Conservation (phyloP, 2,888 invertebrate species). For the Pseudeuparius sepicola region DNA sequence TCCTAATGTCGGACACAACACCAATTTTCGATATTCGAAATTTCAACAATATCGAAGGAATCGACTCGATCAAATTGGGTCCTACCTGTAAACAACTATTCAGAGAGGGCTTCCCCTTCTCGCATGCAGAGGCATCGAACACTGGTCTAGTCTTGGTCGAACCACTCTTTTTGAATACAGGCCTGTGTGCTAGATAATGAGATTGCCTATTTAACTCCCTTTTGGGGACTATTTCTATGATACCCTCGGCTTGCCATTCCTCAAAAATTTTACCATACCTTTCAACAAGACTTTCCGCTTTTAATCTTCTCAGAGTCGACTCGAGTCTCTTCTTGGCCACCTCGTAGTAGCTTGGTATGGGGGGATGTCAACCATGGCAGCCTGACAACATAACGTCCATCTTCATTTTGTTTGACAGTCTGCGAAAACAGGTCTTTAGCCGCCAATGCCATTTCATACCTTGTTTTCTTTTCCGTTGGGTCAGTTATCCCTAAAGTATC, state of each 20-base stretch:
- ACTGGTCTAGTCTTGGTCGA: slow-evolving; percentile 24
- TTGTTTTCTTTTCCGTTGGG: slow-evolving; percentile 22
- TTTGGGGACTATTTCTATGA: slow-evolving; percentile 15
- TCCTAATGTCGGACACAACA: slow-evolving; percentile 20
- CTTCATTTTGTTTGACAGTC: slow-evolving; percentile 13
- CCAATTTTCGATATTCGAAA: slow-evolving; percentile 20
- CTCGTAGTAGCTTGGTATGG: slow-evolving; percentile 14
- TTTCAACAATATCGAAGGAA: slow-evolving; percentile 16
- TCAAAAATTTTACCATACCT: slow-evolving; percentile 15
- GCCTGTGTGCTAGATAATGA: slow-evolving; percentile 13
- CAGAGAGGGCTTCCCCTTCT: slow-evolving; percentile 22
- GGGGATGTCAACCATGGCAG: slow-evolving; percentile 19
- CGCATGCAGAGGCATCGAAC: slow-evolving; percentile 26
- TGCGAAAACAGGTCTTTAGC: slow-evolving; percentile 15
- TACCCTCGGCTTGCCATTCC: slow-evolving; percentile 17
- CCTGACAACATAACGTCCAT: slow-evolving; percentile 19
- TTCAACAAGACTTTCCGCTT: slow-evolving; percentile 5
- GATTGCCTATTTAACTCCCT: not conserved
- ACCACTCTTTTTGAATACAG: slow-evolving; percentile 8
- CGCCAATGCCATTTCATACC: slow-evolving; percentile 6
- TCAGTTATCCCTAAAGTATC: slow-evolving; percentile 30
- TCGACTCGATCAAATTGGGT: slow-evolving; percentile 17
- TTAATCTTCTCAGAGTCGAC: slow-evolving; percentile 9
- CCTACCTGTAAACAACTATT: slow-evolving; percentile 24
- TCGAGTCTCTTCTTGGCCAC: slow-evolving; percentile 16